phyloP scores from a whole-genome alignment of 1,140 invertebrate species.

The Anastrepha ludens region DNA sequence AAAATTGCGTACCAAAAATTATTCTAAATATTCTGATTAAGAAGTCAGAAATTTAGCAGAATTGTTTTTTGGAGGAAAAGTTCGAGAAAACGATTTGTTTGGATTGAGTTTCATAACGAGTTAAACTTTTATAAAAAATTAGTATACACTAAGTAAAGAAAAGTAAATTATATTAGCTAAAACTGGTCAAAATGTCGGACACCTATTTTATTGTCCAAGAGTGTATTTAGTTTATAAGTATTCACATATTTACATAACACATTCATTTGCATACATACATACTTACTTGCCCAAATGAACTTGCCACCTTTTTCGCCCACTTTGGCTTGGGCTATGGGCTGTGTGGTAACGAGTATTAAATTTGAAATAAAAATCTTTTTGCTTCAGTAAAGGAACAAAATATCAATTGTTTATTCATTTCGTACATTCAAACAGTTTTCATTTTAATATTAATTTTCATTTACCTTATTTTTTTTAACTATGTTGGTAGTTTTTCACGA shows the following conservation, averaged over 20 bases:
- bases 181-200: no score
- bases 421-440: constrained; percentile 49
- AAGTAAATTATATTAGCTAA: no score
- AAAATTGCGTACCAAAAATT: no score
- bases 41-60: no score
- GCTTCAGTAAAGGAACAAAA: constrained; percentile 44
- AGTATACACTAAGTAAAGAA: no score
- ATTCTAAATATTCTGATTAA: no score
- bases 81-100: no score
- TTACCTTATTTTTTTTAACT: background rate
- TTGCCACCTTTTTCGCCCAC: background rate
- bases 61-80: no score
- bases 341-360: no score
- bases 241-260: background rate
- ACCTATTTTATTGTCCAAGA: no score
- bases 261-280: background rate
- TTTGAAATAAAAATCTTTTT: background rate
- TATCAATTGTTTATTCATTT: constrained; percentile 49
- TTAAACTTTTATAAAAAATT: no score
- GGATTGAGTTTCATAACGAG: no score
- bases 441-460: constrained; percentile 11
- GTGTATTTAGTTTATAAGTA: background rate
- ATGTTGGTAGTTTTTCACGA: background rate
- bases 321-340: background rate
- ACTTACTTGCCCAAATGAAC: background rate